These are phyloP conservation scores for Bombus confusus DNA, from an alignment of 1,140 invertebrate genomes.

Conservation along the genomic window DNA sequence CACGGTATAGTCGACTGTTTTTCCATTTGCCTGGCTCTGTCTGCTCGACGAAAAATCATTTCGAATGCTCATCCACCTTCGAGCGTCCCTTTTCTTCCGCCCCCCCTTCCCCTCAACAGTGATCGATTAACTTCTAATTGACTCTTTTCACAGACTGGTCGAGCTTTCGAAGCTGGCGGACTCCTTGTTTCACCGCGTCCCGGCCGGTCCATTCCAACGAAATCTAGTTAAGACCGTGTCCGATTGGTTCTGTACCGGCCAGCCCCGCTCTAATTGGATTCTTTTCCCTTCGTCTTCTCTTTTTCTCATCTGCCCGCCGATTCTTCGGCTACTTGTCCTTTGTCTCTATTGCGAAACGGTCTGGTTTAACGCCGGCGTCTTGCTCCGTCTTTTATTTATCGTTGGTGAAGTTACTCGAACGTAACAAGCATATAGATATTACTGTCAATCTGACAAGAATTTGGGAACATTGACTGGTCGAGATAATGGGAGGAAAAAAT, in stretches of 20 bases:
- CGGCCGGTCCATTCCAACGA: slow-evolving; percentile 37
- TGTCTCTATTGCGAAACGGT: neutral
- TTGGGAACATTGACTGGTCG: too few species aligned
- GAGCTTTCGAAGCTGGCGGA: neutral
- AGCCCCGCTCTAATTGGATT: slow-evolving; percentile 59
- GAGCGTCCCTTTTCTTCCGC: too few species aligned
- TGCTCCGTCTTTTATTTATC: too few species aligned
- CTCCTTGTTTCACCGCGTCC: slow-evolving; percentile 39
- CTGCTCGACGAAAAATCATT: slow-evolving; percentile 7
- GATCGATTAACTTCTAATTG: slow-evolving; percentile 62
- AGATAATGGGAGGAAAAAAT: too few species aligned
- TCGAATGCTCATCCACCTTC: neutral
- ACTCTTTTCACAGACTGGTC: slow-evolving; percentile 38
- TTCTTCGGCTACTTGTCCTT: neutral
- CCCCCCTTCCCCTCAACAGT: neutral
- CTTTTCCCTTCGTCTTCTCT: slow-evolving; percentile 34
- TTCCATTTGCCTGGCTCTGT: neutral
- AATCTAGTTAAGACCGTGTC: slow-evolving; percentile 68
- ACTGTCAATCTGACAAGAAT: too few species aligned
- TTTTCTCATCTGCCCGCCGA: neutral
- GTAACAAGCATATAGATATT: too few species aligned
- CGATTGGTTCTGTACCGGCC: slow-evolving; percentile 55
- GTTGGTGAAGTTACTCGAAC: too few species aligned
- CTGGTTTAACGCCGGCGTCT: neutral
- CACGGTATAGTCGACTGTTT: neutral